Percentiles rank a stretch among this genome's conserved stretches.
Conservation (phyloP, 23 tunicate genomes). For the Halocynthia aurantium region DNA sequence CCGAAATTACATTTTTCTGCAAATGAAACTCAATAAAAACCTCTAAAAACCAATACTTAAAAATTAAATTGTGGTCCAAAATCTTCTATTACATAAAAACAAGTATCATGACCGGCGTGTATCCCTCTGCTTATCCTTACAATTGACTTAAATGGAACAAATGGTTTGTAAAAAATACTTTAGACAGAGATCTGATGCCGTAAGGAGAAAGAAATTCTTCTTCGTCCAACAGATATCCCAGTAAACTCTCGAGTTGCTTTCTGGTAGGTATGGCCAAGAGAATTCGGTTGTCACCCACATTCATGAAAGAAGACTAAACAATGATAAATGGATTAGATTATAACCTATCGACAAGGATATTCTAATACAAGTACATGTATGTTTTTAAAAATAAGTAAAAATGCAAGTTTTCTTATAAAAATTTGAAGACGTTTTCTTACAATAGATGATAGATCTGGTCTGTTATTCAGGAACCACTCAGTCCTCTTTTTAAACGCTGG, state of each 20-base stretch:
- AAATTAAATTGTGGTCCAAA: too few relatives aligned
- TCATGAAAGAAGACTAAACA: slow-evolving; percentile 67
- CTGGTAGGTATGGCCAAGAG: slow-evolving; percentile 81
- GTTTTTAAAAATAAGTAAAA: not conserved
- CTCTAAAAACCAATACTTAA: too few relatives aligned
- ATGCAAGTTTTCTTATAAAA: not conserved
- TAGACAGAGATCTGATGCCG: slow-evolving; percentile 84
- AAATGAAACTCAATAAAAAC: too few relatives aligned
- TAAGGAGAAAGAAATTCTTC: slow-evolving; percentile 87
- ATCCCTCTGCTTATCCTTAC: too few relatives aligned
- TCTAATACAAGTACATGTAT: not conserved
- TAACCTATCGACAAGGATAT: not conserved
- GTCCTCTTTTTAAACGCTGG: slow-evolving; percentile 82
- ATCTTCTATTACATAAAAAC: too few relatives aligned
- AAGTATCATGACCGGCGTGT: too few relatives aligned
- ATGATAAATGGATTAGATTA: not conserved
- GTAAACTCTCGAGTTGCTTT: slow-evolving; percentile 52
- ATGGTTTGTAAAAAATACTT: not conserved
- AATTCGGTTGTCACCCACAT: slow-evolving; percentile 33
- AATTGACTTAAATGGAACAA: too few relatives aligned
- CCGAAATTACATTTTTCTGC: too few relatives aligned
- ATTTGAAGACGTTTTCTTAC: slow-evolving; percentile 2
- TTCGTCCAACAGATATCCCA: slow-evolving; percentile 76
- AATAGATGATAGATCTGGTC: slow-evolving; percentile 44
- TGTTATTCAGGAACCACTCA: slow-evolving; percentile 66